Percentiles rank a stretch among this genome's conserved stretches.
These are phyloP conservation scores for Ochlodes sylvanus DNA, from an alignment of 2,888 invertebrate genomes.

Conservation along the genomic window DNA sequence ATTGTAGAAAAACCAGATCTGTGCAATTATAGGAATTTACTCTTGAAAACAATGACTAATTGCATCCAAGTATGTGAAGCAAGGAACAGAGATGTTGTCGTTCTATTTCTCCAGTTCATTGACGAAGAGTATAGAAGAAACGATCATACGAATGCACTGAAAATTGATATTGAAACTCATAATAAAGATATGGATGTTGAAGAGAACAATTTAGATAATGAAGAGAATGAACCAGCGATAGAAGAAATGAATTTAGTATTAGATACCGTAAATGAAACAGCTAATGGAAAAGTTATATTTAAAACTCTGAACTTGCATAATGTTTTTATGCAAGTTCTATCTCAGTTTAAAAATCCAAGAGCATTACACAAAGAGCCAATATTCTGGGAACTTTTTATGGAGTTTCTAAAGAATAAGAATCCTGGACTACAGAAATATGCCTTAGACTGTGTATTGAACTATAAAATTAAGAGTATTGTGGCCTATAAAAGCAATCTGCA, in stretches of 20 bases:
- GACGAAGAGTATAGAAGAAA: slow-evolving; percentile 84
- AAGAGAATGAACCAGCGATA: slow-evolving; percentile 63
- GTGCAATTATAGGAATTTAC: slow-evolving; percentile 89
- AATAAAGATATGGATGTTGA: slow-evolving; percentile 73
- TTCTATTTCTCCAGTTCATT: slow-evolving; percentile 92
- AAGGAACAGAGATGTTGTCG: slow-evolving; percentile 91
- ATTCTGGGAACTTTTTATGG: slow-evolving; percentile 90
- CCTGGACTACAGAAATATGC: slow-evolving; percentile 93
- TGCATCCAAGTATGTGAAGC: slow-evolving; percentile 91
- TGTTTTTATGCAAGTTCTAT: slow-evolving; percentile 91
- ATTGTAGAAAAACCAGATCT: slow-evolving; percentile 88
- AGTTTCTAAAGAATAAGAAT: slow-evolving; percentile 92
- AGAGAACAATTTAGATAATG: slow-evolving; percentile 53
- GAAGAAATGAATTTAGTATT: slow-evolving; percentile 59
- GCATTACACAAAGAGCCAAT: slow-evolving; percentile 91
- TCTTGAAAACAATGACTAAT: slow-evolving; percentile 92
- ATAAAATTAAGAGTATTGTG: slow-evolving; percentile 90
- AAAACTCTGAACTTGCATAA: slow-evolving; percentile 86
- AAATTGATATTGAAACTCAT: slow-evolving; percentile 86
- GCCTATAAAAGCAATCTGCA: slow-evolving; percentile 93
- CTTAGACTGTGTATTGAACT: slow-evolving; percentile 93
- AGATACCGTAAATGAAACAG: slow-evolving; percentile 55
- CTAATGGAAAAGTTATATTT: slow-evolving; percentile 74
- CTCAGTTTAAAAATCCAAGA: slow-evolving; percentile 92
- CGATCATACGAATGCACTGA: slow-evolving; percentile 67